Base-by-base conservation (phyloP, 2,797 vertebrate genomes). In the Thripadectes ignobilis region DNA sequence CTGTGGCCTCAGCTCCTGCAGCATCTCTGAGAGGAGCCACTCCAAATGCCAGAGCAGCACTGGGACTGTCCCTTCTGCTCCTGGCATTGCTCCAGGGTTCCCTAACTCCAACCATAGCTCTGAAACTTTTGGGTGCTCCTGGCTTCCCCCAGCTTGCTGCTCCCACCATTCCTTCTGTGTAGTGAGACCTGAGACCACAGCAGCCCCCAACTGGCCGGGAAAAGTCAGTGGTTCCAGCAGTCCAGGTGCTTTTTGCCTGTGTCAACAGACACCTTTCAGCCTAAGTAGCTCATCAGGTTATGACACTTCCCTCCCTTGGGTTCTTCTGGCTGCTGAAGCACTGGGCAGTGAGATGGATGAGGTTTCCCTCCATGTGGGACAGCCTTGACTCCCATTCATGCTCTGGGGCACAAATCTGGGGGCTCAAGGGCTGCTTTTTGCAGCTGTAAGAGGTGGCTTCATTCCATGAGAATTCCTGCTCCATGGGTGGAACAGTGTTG, bases 401-500 rank as follows among this genome's bases (percentile, higher is more conserved):
- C 63, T 51, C 54, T 39, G n/a, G 43, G 41, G 38, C 57, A 15
- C 82, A 66, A 61, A 24, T 1, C 7, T 34, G 34, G 38, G 30
- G n/a, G 21, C 29, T 52, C 58, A 30, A 6, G 3, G 0, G 26
- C 82, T 88, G 63, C 67, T 59, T 73, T 36, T 15, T 71, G 62
- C 83, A 27, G 29, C 41, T 34, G 7, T 13, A 24, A 45, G 80
- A 23, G 30, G 72, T 19, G 7, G 43, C 34, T 51, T 65, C 63
- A 29, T 59, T 65, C 78, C 10, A 0, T 0, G 10, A 30, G 38
- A 3, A 1, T 38, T 69, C 61, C 62, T 72, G 49, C 19, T 71
- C 36, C 2, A 1, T 1, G 3, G 1, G 27, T 59, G 34, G 43
- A 30, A 43, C 1, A 6, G 21, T 27, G 72, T 49, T 80, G 85